Conservation (phyloP, 1,140 invertebrate genomes). For the Caenorhabditis latens region DNA sequence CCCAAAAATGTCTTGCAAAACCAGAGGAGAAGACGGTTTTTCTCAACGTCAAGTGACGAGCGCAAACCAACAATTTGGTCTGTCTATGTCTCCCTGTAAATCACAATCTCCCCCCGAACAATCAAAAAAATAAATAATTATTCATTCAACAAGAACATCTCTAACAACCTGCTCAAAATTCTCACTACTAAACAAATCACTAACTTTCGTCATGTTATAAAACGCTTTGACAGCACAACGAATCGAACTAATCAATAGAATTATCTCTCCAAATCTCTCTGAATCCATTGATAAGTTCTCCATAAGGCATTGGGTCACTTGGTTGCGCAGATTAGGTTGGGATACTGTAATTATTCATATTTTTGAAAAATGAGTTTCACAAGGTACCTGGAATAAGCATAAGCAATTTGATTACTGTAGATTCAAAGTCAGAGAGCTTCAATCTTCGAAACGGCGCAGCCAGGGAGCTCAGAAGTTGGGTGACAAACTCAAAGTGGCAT, state of each 20-base stretch:
- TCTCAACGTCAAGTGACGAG: too few species aligned
- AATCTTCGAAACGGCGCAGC: not conserved
- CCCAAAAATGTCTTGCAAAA: too few species aligned
- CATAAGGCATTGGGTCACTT: not conserved
- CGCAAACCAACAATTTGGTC: too few species aligned
- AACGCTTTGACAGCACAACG: not conserved
- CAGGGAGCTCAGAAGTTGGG: not conserved
- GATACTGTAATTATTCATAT: not conserved
- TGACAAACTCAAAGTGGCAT: slow-evolving; percentile 17
- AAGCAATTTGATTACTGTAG: not conserved
- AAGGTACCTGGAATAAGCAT: not conserved
- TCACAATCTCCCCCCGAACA: not conserved
- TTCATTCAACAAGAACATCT: slow-evolving; percentile 4
- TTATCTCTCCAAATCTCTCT: slow-evolving; percentile 1
- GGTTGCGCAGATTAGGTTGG: not conserved
- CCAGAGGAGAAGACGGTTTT: too few species aligned
- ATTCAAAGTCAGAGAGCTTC: not conserved
- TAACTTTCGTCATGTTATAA: not conserved
- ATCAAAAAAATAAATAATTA: not conserved
- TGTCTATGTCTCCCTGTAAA: too few species aligned
- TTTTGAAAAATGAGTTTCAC: too few species aligned
- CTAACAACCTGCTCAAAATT: not conserved
- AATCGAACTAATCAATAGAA: not conserved
- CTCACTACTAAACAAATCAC: not conserved
- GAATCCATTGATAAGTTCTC: not conserved